These are phyloP conservation scores for Crocuta crocuta DNA, from an alignment of 2,113 vertebrate species.

Conservation along the genomic window DNA sequence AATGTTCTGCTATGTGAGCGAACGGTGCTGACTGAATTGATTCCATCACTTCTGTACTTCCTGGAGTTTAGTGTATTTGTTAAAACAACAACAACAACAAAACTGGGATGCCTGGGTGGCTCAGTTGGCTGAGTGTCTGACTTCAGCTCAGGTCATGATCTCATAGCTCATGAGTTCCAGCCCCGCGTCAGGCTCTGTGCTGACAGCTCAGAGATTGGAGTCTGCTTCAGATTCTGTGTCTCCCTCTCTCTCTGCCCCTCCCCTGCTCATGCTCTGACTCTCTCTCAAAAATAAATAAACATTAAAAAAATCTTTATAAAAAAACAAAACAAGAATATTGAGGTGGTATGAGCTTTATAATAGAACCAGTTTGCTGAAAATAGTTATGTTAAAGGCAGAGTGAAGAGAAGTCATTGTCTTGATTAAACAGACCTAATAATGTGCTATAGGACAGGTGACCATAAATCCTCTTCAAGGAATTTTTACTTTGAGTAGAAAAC, in stretches of 20 bases:
- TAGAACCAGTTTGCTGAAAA: background rate
- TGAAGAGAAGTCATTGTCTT: background rate
- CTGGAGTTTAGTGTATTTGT: background rate
- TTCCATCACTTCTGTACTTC: background rate
- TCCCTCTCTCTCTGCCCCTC: too few relatives aligned
- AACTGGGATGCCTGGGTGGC: too few relatives aligned
- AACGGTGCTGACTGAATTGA: background rate
- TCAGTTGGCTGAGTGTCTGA: too few relatives aligned
- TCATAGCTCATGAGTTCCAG: too few relatives aligned
- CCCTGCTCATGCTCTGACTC: too few relatives aligned
- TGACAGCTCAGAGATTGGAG: too few relatives aligned
- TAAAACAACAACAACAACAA: background rate
- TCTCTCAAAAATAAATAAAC: too few relatives aligned
- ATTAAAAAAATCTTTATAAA: background rate
- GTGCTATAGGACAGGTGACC: background rate
- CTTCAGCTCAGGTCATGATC: too few relatives aligned
- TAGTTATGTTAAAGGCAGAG: background rate
- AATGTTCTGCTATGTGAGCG: background rate
- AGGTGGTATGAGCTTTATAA: slow-evolving; percentile 13
- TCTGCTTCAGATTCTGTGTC: too few relatives aligned
- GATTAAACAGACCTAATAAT: background rate
- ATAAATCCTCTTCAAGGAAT: background rate
- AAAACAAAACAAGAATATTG: background rate
- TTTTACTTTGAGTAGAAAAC: background rate
- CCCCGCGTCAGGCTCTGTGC: too few relatives aligned